These are phyloP conservation scores for Pachydiplax longipennis DNA, from an alignment of 2,888 invertebrate species.

Conservation along the genomic window DNA sequence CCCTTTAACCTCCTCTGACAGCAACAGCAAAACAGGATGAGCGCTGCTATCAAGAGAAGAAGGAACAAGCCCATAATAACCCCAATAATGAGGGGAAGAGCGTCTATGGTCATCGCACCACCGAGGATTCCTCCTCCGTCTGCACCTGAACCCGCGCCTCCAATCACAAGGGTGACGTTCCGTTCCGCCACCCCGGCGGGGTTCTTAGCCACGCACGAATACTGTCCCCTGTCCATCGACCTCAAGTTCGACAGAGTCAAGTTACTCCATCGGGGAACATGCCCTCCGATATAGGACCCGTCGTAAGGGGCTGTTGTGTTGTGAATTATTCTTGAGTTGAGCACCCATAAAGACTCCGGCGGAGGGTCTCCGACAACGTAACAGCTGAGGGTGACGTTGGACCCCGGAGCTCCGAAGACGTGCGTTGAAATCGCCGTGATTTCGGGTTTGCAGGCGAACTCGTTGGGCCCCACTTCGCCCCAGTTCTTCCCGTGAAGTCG, in stretches of 20 bases:
- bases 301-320: slow-evolving; percentile 54
- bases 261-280: slow-evolving; percentile 52
- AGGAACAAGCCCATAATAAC: slow-evolving; percentile 46
- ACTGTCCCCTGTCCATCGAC: slow-evolving; percentile 55
- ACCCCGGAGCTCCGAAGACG: slow-evolving; percentile 66
- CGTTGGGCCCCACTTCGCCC: slow-evolving; percentile 70
- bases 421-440: slow-evolving; percentile 73
- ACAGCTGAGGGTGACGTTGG: slow-evolving; percentile 73
- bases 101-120: background rate
- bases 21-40: slow-evolving; percentile 50
- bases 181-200: slow-evolving; percentile 55
- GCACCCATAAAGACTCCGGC: slow-evolving; percentile 78
- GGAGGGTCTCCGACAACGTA: slow-evolving; percentile 77
- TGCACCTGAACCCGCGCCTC: slow-evolving; percentile 47
- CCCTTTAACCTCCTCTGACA: slow-evolving; percentile 47
- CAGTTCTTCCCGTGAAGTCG: slow-evolving; percentile 73
- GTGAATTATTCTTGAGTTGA: slow-evolving; percentile 67
- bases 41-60: slow-evolving; percentile 50
- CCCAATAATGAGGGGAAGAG: slow-evolving; percentile 34
- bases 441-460: slow-evolving; percentile 84
- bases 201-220: slow-evolving; percentile 58
- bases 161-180: slow-evolving; percentile 56
- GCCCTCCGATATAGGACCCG: background rate
- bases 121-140: slow-evolving; percentile 14
- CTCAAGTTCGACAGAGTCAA: slow-evolving; percentile 55